Base-by-base conservation (phyloP, 2,797 vertebrate genomes). In the Zonotrichia albicollis region DNA sequence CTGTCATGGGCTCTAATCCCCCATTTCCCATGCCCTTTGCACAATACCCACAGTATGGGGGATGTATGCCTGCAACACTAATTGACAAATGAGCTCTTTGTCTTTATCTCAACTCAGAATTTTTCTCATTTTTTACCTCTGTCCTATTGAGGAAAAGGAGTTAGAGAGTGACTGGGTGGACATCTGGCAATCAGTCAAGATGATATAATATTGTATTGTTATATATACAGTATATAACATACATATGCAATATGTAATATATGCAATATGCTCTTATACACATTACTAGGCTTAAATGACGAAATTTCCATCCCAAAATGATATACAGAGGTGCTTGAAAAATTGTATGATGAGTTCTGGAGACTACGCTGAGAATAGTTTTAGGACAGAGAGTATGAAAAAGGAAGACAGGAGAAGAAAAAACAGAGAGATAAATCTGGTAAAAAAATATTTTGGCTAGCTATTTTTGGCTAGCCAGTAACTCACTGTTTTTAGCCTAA, bases 1-100 rank as follows among this genome's bases (percentile, higher is more conserved):
- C 7, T 72, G 5, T 50, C 57, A 29, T 6, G 20, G 21, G 51
- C 14, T 67, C 36, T 11, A 67, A 26, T 13, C 1, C 10, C 9
- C 6, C 8, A 16, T 60, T 95, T 82, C 34, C 32, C 11, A 45
- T 17, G 10, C 22, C 6, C 14, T 78, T 74, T 51, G 23, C 4
- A 9, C 4, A 9, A 12, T 3, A 10, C 11, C 0, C 14, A 11
- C 17, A 19, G 10, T 30, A 10, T 10, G 18, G 13, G 9, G 4
- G 4, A 15, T 0, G 1, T 16, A 26, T 6, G 10, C 20, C 54
- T 45, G 7, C 78, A 64, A 30, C 34, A 29, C 22, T 16, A 53
- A 70, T 3, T 64, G 34, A 19, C 9, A 91, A 18, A 18, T 60
- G 3, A 67, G 61, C 9, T 60, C 43, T 32, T 22, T n/a, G 12